Evolutionary conservation across 2,888 invertebrate genomes (phyloP), one percentile per base, ranked within the genome.

Genomic region (Drosophila villosipedis): DNA sequence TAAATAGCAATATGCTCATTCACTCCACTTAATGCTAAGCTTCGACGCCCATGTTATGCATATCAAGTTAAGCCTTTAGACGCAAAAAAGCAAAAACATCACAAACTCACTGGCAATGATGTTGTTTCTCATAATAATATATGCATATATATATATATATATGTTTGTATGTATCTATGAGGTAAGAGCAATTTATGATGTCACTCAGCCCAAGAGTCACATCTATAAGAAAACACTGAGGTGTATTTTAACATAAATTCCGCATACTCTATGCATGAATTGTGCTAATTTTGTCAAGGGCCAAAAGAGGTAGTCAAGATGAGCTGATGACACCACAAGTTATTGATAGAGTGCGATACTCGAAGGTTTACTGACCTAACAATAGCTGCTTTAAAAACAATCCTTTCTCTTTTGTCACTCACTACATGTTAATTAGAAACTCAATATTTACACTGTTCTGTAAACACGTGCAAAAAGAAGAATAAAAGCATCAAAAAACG

Each of bases 11-110:
- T 67, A 47, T 63, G 74, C 67, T 78, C 76, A 64, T 79, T 75
- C 88, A 85, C 81, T 85, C 90, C 83, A 85, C 74, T 85, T 85
- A 90, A 76, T 78, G 85, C 83, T 60, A 75, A 81, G 84, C 81
- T 76, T 64, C 37, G 68, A 76, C 89, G 91, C 90, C 85, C 90
- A 83, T 90, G 85, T 83, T 90, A 80, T 83, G 91, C 91, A 85
- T 85, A 85, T 85, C 85, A 90, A 89, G 89, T 85, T 85, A 76
- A 74, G 71, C 57, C 75, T 77, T 61, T 63, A 76, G 64, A 73
- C 65, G 72, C 61, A 82, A 37, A 54, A 35, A 5, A 55, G 19
- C 52, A 19, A 53, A 31, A 82, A 58, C 69, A 68, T 62, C 76
- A 60, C 63, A 60, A 60, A 58, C 47, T 30, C 30, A 30, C 66